phyloP scores from a whole-genome alignment of 2,113 vertebrate genomes.

The Bolborhynchus lineola region DNA sequence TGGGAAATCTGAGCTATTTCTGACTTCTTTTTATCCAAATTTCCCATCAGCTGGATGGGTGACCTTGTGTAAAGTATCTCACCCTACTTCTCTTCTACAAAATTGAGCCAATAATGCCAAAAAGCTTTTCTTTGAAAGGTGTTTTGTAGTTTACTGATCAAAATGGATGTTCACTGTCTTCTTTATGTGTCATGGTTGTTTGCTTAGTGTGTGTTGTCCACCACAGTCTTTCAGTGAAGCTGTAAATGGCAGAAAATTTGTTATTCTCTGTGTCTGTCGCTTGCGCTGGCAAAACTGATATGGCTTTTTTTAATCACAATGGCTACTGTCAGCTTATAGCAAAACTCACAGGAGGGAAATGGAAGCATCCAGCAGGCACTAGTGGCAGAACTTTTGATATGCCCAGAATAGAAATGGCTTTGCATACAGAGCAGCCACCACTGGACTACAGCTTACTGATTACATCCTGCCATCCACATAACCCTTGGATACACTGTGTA shows the following conservation, averaged over 20 bases:
- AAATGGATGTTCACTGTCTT: not conserved
- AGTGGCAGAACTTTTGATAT: not conserved
- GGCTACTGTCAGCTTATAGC: not conserved
- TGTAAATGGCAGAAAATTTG: not conserved
- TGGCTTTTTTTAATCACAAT: not conserved
- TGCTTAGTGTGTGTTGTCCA: not conserved
- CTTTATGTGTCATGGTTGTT: not conserved
- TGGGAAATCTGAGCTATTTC: not conserved
- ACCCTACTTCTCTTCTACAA: not conserved
- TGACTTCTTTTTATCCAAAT: not conserved
- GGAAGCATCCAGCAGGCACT: not conserved
- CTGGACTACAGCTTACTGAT: not conserved
- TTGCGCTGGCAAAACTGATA: not conserved
- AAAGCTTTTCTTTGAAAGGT: not conserved
- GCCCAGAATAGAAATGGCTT: not conserved
- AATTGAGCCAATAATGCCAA: not conserved
- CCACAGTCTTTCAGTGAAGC: not conserved
- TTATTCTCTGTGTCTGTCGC: not conserved
- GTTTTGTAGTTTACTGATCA: not conserved
- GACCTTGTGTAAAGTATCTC: not conserved
- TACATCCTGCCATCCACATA: not conserved
- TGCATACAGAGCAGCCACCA: not conserved
- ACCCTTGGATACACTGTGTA: not conserved
- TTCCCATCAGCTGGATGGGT: not conserved
- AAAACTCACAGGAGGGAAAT: not conserved